Evolutionary conservation across 2,113 vertebrate species (phyloP), one percentile per base, ranked within the genome.

Genomic region (Austrofundulus limnaeus): DNA sequence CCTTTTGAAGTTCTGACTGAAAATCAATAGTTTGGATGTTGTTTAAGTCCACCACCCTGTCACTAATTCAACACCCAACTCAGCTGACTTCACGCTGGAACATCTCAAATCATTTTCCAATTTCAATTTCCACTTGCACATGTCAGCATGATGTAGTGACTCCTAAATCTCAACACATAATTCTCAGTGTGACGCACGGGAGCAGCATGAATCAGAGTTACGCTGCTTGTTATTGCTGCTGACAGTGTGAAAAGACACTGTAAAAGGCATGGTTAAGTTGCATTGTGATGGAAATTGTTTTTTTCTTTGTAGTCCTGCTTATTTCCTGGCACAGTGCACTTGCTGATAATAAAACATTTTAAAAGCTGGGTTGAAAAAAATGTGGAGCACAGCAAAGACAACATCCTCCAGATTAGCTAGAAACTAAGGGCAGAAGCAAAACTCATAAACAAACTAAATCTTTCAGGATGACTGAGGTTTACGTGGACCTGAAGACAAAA

Each of bases 81-180:
- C 61, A 48, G 55, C 42, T 46, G 14, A 19, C 54, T 24, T 5
- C 38, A 59, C 42, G 2, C 17, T 2, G 2, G 19, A 65, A 75
- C 37, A 49, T 49, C 57, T 66, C 68, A 63, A 79, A 81, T 81
- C 53, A 71, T 82, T 85, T 82, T 77, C 42, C 46, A 80, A 72
- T 31, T 71, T 51, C 38, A 0, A 6, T 43, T 49, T 61, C 37
- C 54, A 52, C 62, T 56, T 76, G 61, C 59, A 50, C 61, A 11
- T 73, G 70, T 75, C 68, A 80, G 55, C 16, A 38, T 55, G 57
- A 65, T 53, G 39, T 61, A 58, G 54, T 74, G 82, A 82, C 74
- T 9, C 63, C 61, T 61, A 65, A 66, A 59, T 45, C 70, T 53
- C 47, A 2, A 61, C 43, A 57, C 14, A 48, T 82, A 73, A 78